Base-by-base conservation (phyloP, 2,113 vertebrate genomes). In the Thamnaconus septentrionalis region DNA sequence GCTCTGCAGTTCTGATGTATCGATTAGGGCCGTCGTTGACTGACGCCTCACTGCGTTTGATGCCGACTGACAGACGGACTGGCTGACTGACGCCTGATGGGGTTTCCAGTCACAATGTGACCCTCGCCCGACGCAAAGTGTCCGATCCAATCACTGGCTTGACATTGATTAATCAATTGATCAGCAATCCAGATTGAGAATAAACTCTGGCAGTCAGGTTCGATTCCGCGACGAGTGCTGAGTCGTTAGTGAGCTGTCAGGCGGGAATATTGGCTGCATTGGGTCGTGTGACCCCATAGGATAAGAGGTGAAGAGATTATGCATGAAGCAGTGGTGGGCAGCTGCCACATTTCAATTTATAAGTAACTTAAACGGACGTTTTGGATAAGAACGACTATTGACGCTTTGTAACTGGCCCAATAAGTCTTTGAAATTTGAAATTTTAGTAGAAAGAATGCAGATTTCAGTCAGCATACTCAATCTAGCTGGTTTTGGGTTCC, bases 121-220 rank as follows among this genome's bases (percentile, higher is more conserved):
- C 78, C 80, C 78, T 71, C 64, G 68, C 70, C 61, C 41, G 68
- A 66, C 53, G 63, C 78, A 73, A 72, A 81, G 64, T 76, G 85
- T 58, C 79, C 46, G 7, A 55, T 80, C 70, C 70, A 45, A 83
- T 85, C 71, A 75, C 9, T 47, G 18, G 41, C 7, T 2, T 53
- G 79, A 79, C 79, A 61, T 80, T 87, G 88, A 89, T 84, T 86
- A 69, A 81, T 85, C 79, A 81, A 87, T 85, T 85, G 85, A 84
- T 84, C 87, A 83, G n/a, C 31, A 41, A 52, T 58, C 47, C 64
- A 73, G 64, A 79, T 70, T 51, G 71, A 31, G 18, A 80, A 82
- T 75, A 78, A 78, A 78, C 57, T 73, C 73, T 73, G 46, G 67
- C 48, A 11, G 57, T 59, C 18, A 51, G 44, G 44, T 45, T 45